Percentiles rank a stretch among this genome's conserved stretches.
Conservation (phyloP, 2,888 invertebrate genomes). For the Nomada lathburiana region DNA sequence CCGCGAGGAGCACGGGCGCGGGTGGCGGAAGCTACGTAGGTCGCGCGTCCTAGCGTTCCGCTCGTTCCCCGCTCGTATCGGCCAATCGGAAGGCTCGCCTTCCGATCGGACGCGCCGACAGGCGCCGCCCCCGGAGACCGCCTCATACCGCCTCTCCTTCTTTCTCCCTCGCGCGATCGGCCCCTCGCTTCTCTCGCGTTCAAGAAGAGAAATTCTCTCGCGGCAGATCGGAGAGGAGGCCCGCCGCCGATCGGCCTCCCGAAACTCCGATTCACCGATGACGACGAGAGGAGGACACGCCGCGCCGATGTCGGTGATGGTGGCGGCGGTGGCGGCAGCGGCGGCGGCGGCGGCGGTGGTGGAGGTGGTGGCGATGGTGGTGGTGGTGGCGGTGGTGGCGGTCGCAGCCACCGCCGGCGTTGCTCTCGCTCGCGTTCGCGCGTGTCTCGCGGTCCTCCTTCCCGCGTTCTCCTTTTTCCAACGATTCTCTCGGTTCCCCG, state of each 20-base stretch:
- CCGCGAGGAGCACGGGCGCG: conserved; percentile 51
- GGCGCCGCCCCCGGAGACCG: conserved; percentile 79
- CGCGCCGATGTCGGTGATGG: conserved; percentile 55
- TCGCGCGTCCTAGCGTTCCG: conserved; percentile 74
- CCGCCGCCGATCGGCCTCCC: conserved; percentile 68
- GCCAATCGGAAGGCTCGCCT: conserved; percentile 70
- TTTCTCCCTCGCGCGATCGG: conserved; percentile 62
- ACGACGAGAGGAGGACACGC: conserved; percentile 67
- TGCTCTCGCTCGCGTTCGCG: conserved; percentile 12
- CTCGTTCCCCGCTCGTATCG: conserved; percentile 60
- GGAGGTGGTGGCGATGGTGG: not conserved
- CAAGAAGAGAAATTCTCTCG: conserved; percentile 59
- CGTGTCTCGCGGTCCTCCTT: not conserved
- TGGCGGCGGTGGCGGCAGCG: conserved; percentile 34
- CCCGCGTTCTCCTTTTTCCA: not conserved
- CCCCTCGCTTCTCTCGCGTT: conserved; percentile 53
- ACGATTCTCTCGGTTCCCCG: not conserved
- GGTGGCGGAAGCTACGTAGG: conserved; percentile 68
- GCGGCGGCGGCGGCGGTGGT: not conserved
- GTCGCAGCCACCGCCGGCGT: not conserved
- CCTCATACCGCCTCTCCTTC: conserved; percentile 76
- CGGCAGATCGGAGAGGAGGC: conserved; percentile 64
- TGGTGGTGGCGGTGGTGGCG: not conserved
- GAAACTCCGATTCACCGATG: conserved; percentile 69
- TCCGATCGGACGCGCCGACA: conserved; percentile 73